Evolutionary conservation across 2,797 vertebrate genomes (phyloP).

Genomic region (Otolemur crassicaudatus): DNA sequence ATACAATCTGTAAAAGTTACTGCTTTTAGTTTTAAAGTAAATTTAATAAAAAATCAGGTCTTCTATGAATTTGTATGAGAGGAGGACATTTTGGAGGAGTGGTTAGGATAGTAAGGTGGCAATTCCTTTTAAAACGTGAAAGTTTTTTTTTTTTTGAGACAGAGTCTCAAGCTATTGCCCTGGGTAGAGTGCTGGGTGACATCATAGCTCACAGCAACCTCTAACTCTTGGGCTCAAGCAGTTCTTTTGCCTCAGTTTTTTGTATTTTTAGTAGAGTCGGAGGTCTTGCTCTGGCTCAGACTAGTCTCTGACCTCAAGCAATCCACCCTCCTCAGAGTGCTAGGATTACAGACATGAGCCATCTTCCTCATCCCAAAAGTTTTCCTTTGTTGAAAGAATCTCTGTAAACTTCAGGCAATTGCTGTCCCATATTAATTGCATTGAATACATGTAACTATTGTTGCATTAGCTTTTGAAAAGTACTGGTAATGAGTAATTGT

Average conservation of each 20-base stretch:
- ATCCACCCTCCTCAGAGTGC: no score
- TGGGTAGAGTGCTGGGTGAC: no score
- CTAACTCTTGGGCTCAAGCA: no score
- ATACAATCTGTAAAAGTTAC: not conserved
- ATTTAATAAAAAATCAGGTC: conserved; percentile 15
- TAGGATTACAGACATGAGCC: no score
- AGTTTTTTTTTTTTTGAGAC: no score
- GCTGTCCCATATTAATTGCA: not conserved
- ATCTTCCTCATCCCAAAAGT: not conserved
- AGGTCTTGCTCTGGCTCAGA: no score
- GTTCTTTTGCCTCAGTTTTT: no score
- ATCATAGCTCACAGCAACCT: no score
- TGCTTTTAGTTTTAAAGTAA: not conserved
- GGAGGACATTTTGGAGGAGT: not conserved
- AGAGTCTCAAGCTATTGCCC: no score
- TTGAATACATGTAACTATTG: not conserved
- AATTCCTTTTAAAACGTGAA: conserved; percentile 33
- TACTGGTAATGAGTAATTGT: not conserved
- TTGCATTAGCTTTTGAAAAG: not conserved
- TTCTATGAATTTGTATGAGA: not conserved
- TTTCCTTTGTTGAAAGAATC: conserved; percentile 10
- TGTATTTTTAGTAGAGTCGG: no score
- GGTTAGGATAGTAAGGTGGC: not conserved
- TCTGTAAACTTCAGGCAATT: not conserved
- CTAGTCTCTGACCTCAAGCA: no score